Base-by-base conservation (phyloP, 2,797 vertebrate species). In the Fundulus diaphanus region DNA sequence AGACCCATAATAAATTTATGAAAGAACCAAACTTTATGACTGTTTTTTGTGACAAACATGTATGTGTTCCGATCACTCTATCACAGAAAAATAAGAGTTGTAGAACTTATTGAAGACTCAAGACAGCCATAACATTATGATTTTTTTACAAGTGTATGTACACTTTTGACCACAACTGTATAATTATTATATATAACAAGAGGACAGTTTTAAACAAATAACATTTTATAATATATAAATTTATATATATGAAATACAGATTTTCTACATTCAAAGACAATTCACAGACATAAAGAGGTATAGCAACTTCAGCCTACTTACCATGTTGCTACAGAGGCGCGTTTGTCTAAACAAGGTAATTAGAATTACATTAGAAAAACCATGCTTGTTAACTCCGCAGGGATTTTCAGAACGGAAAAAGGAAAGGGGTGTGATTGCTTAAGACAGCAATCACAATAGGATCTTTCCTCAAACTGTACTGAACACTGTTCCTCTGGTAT, bases 291-390 rank as follows among this genome's bases (percentile, higher is more conserved):
- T 29, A 15, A 57, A 22, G 40, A 59, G 46, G 70, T 11, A 44
- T 5, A 56, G n/a, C 27, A n/a, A n/a, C 29, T 22, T 18, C 40
- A 22, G 40, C 20, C 59, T 40, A 3, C 2, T 3, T 37, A 7
- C 12, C 16, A 67, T 12, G 48, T 71, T 72, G n/a, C 65, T 78
- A 57, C 31, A 49, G 70, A 63, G 27, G 68, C 73, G 67, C 70
- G 78, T 88, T 77, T 67, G 59, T 72, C 37, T 68, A 79, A 82
- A 76, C 31, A 46, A 81, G 70, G 31, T 65, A 82, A 79, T 88
- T 88, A 87, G 83, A 90, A 85, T 67, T 68, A 67, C 81, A 81
- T 78, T 79, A 79, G 69, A 70, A 68, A 73, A 76, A 29, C 42
- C n/a, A 74, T 49, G 70, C 63, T 69, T 70, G 70, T 76, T 51